Evolutionary conservation across 92 coral and sea anemone genomes (phyloP).

Genomic region (Bergia puertoricense): DNA sequence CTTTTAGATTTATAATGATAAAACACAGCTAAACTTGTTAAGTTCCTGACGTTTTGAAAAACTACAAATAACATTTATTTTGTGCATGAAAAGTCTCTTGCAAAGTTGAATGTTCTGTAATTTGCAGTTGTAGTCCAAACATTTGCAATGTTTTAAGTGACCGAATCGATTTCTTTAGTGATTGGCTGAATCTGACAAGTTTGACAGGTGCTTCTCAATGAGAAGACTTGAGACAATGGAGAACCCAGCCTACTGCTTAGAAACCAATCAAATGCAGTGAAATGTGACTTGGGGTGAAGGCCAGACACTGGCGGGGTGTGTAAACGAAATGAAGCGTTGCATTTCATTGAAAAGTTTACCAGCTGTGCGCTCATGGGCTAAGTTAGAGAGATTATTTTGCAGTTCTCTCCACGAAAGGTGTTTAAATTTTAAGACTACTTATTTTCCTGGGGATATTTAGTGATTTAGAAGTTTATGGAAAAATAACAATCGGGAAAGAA

Average conservation of each 20-base stretch:
- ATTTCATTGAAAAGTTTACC: slow-evolving; percentile 39
- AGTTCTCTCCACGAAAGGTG: slow-evolving; percentile 31
- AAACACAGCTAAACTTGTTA: background rate
- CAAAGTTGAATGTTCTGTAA: background rate
- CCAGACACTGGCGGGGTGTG: slow-evolving; percentile 46
- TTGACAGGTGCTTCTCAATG: slow-evolving; percentile 48
- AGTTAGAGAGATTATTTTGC: slow-evolving; percentile 42
- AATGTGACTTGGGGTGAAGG: slow-evolving; percentile 34
- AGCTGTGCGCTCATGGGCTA: slow-evolving; percentile 37
- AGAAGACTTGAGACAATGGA: slow-evolving; percentile 74
- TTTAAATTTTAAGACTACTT: slow-evolving; percentile 10
- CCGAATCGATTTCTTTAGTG: slow-evolving; percentile 20
- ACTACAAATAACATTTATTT: background rate
- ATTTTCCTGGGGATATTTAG: slow-evolving; percentile 20
- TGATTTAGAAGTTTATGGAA: slow-evolving; percentile 15
- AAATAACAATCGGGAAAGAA: slow-evolving; percentile 49
- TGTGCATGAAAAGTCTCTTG: background rate
- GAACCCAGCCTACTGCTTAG: slow-evolving; percentile 88
- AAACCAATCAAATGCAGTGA: slow-evolving; percentile 88
- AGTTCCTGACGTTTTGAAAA: background rate
- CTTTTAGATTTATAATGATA: background rate
- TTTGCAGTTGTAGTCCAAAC: no score
- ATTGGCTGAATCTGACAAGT: slow-evolving; percentile 40
- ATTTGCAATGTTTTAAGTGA: slow-evolving; percentile 8
- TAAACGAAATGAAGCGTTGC: slow-evolving; percentile 36